These are phyloP conservation scores for Teinopalpus imperialis DNA, from an alignment of 2,888 invertebrate genomes.

Conservation along the genomic window DNA sequence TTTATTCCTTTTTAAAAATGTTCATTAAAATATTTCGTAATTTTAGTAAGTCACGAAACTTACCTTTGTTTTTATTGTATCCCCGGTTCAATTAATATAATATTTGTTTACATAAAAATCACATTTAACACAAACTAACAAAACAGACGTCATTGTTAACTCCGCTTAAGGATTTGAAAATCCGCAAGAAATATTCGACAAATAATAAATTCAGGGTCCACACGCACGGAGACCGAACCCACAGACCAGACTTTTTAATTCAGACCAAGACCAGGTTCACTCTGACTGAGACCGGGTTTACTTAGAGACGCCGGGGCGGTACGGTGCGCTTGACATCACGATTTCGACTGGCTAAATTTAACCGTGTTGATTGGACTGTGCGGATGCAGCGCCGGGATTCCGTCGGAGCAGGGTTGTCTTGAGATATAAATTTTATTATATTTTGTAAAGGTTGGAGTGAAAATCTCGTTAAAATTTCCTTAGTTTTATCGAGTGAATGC, in stretches of 20 bases:
- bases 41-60: neutral
- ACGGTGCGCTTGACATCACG: slow-evolving; percentile 66
- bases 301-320: slow-evolving; percentile 25
- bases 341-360: slow-evolving; percentile 77
- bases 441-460: no score
- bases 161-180: no score
- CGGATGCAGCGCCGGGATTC: slow-evolving; percentile 37
- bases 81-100: no score
- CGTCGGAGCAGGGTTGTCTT: slow-evolving; percentile 9
- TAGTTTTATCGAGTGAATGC: no score
- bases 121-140: neutral
- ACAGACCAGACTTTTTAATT: neutral
- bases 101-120: neutral
- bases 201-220: no score
- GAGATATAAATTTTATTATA: no score
- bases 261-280: neutral
- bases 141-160: neutral
- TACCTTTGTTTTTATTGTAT: no score
- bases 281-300: neutral
- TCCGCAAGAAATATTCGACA: no score
- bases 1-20: no score
- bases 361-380: slow-evolving; percentile 52
- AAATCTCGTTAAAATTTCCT: no score
- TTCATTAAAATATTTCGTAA: no score
- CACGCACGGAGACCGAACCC: neutral